A percentile compares a stretch with the other conserved stretches of the same genome.
Evolutionary conservation across 2,113 vertebrate species (phyloP).

Genomic region (Murina feae): DNA sequence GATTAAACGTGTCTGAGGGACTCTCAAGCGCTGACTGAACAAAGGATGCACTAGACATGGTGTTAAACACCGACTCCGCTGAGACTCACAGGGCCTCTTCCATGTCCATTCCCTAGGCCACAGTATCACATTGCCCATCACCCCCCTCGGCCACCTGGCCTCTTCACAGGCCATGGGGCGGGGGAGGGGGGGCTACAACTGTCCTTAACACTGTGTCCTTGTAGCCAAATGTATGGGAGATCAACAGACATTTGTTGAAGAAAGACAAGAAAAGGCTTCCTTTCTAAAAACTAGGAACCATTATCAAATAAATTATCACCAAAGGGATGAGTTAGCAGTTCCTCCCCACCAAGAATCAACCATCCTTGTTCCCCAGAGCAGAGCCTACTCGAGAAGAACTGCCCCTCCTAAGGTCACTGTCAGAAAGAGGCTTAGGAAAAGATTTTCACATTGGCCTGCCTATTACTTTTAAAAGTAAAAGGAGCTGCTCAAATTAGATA

Average conservation of each 20-base stretch:
- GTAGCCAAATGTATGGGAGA: background rate
- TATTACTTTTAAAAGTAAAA: background rate
- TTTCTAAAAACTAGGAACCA: background rate
- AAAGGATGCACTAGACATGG: fast-evolving
- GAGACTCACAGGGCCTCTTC: background rate
- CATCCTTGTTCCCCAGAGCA: too few relatives aligned
- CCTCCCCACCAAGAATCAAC: background rate
- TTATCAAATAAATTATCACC: background rate
- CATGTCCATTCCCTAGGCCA: background rate
- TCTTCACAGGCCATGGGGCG: background rate
- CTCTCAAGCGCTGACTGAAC: background rate
- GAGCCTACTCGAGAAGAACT: background rate
- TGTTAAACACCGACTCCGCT: background rate
- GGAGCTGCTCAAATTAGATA: background rate
- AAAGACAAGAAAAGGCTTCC: background rate
- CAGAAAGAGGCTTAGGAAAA: background rate
- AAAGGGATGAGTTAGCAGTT: background rate
- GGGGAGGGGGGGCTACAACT: background rate
- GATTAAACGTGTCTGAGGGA: too few relatives aligned
- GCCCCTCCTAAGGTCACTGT: background rate
- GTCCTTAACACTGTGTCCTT: background rate
- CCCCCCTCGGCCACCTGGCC: background rate
- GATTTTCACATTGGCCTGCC: background rate
- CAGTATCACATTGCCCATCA: background rate
- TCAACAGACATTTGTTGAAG: background rate